Evolutionary conservation across 2,888 invertebrate genomes (phyloP), one percentile per base, ranked within the genome.

Genomic region (Mylabris sibirica): DNA sequence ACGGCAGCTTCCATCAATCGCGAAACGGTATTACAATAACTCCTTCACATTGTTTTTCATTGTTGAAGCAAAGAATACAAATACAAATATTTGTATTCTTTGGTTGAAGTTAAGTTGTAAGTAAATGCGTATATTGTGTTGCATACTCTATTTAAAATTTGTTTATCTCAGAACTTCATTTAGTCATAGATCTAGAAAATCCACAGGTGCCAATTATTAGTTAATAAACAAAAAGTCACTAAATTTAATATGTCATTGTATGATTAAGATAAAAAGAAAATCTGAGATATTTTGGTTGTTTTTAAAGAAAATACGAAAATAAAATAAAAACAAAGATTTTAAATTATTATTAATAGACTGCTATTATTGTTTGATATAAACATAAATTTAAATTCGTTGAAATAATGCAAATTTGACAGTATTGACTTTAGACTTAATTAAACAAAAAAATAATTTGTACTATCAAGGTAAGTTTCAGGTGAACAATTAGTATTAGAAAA

Each of bases 381-480:
- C n/a, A n/a, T 30, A 6, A n/a, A n/a, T n/a, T 34, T 8, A 3
- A 20, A 49, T 17, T 49, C 24, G 5, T 20, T 22, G 38, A 64
- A 60, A 38, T 61, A 61, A 61, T 61, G 61, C 35, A 61, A 61
- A 35, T 60, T 8, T 60, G 1, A 24, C 41, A 41, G 53, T 53
- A 53, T 53, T 53, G 24, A 53, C 61, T 11, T 35, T 35, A 61
- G 61, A 5, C 20, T 26, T 38, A 22, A 35, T 61, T 41, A 38
- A 11, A 35, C 2, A 38, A 11, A 59, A 61, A 57, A 35, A 44
- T 30, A 34, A 17, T 64, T 22, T 26, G 41, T 59, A n/a, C 35
- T 60, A 63, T 69, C 60, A 65, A 65, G 60, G 59, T 70, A 70
- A 73, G 68, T 68, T 71, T 72, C 70, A 73, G 72, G 74, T 74